Percentiles rank a stretch among this genome's conserved stretches.
phyloP scores from a whole-genome alignment of 2,113 vertebrate genomes.

The Sceloporus tristichus region DNA sequence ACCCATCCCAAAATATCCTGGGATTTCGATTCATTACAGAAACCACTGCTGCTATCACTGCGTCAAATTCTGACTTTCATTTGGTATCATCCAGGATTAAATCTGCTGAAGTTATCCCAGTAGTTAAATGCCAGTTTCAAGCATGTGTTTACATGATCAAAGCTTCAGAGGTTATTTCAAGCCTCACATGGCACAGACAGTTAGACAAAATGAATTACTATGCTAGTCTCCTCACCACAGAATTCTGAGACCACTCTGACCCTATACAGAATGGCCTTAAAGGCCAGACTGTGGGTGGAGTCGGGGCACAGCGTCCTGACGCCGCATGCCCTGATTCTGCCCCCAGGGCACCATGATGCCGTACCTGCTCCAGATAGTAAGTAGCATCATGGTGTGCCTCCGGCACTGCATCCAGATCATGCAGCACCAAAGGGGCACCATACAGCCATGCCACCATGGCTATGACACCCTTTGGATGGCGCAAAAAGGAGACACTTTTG shows the following conservation, averaged over 20 bases:
- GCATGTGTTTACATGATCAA: background rate
- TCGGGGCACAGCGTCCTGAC: too few relatives aligned
- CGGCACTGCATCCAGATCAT: too few relatives aligned
- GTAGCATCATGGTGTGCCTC: too few relatives aligned
- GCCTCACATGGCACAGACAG: background rate
- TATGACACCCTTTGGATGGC: too few relatives aligned
- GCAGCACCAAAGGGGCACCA: too few relatives aligned
- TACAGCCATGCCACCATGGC: too few relatives aligned
- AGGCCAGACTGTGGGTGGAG: too few relatives aligned
- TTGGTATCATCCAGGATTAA: conserved; percentile 20
- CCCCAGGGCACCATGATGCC: too few relatives aligned
- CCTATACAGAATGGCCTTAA: too few relatives aligned
- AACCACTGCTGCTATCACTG: conserved; percentile 12
- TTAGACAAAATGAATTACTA: background rate
- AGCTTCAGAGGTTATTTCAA: background rate
- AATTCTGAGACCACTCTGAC: background rate
- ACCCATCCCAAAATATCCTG: background rate
- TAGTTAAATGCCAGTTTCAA: background rate
- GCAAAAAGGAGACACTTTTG: too few relatives aligned
- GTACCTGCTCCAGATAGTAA: too few relatives aligned
- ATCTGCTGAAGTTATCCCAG: conserved; percentile 9
- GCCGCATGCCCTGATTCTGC: too few relatives aligned
- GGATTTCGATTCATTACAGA: conserved; percentile 22
- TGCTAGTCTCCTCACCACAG: background rate
- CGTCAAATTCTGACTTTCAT: background rate